These are phyloP conservation scores for Lagorchestes hirsutus DNA, from an alignment of 2,797 vertebrate species.

Conservation along the genomic window DNA sequence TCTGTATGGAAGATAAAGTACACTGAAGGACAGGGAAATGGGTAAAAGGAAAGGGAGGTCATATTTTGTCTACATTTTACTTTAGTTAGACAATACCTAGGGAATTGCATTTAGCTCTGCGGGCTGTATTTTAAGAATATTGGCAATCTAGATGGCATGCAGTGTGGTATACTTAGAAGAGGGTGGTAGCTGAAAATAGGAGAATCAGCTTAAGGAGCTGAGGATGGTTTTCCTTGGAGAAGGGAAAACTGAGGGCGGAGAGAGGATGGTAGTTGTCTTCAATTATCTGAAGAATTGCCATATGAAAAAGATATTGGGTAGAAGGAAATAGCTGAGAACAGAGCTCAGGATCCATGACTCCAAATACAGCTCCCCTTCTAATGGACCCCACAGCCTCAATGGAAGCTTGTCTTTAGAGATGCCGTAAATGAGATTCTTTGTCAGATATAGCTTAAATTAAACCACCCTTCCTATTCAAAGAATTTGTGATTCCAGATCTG, in stretches of 20 bases:
- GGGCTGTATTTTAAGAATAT: not conserved
- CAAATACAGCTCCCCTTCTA: not conserved
- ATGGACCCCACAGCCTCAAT: not conserved
- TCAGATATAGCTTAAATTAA: not conserved
- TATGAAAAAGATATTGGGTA: not conserved
- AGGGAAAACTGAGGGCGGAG: not conserved
- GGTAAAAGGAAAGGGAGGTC: not conserved
- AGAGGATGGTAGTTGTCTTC: not conserved
- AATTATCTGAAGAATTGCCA: not conserved
- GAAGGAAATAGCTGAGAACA: not conserved
- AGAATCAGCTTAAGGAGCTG: not conserved
- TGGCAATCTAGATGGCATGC: not conserved
- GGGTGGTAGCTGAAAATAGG: not conserved
- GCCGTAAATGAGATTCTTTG: not conserved
- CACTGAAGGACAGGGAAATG: not conserved
- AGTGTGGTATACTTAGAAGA: not conserved
- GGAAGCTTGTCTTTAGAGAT: not conserved
- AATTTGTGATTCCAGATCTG: not conserved
- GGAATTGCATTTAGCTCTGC: not conserved
- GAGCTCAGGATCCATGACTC: not conserved
- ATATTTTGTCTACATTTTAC: not conserved
- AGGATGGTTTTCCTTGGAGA: not conserved
- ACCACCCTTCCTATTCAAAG: not conserved
- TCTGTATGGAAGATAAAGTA: not conserved
- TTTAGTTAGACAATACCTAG: not conserved